A percentile compares a stretch with the other conserved stretches of the same genome.
phyloP scores from a whole-genome alignment of 2,113 vertebrate species.

The Menura novaehollandiae region DNA sequence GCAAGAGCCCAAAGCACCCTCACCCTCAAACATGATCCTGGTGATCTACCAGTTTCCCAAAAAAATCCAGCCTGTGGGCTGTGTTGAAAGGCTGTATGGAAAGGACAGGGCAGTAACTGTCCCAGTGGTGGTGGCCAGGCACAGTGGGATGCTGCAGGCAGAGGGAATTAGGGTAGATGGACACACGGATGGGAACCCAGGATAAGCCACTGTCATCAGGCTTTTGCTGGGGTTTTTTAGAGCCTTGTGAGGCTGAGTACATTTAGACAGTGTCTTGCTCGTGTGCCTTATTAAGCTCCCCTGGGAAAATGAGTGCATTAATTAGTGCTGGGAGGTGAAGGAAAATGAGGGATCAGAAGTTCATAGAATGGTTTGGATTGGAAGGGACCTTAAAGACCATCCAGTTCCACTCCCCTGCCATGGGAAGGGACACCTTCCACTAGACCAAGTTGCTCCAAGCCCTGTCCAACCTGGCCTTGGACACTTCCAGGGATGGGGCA shows the following conservation, averaged over 20 bases:
- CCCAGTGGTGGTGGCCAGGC: rapidly evolving
- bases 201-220: not conserved
- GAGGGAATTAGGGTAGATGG: not conserved
- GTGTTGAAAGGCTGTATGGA: not conserved
- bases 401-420: not conserved
- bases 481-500: not conserved
- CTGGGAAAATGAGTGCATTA: not conserved
- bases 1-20: not conserved
- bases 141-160: not conserved
- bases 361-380: not conserved
- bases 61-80: rapidly evolving
- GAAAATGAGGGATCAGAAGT: not conserved
- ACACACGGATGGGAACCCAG: not conserved
- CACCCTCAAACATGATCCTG: not conserved
- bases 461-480: rapidly evolving
- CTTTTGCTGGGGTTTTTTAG: not conserved
- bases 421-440: not conserved
- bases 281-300: not conserved
- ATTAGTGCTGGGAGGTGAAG: not conserved
- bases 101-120: not conserved
- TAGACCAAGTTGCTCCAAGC: not conserved
- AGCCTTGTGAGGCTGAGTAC: not conserved
- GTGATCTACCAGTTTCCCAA: not conserved
- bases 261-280: rapidly evolving
- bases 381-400: not conserved